These are phyloP conservation scores for Mizuhopecten yessoensis DNA, from an alignment of 1,140 invertebrate species.

Conservation along the genomic window DNA sequence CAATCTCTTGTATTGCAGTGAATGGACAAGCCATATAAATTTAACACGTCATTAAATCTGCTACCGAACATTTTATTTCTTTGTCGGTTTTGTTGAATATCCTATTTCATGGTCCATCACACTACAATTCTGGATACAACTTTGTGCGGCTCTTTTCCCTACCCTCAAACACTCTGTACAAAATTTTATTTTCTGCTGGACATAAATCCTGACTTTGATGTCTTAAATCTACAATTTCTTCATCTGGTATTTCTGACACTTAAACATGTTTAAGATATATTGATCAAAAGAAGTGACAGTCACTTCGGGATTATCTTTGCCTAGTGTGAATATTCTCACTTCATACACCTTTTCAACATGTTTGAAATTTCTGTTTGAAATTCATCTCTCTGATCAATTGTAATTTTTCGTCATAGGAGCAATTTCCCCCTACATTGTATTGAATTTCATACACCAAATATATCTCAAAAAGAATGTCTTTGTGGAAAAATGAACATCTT, in stretches of 20 bases:
- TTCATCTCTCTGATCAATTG: neutral
- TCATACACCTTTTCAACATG: neutral
- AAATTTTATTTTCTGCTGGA: slow-evolving; percentile 12
- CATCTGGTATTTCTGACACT: neutral
- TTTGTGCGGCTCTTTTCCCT: neutral
- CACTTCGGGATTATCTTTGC: neutral
- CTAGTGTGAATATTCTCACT: neutral
- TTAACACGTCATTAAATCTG: slow-evolving; percentile 4
- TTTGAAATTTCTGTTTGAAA: neutral
- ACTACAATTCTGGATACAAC: neutral
- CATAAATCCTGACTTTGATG: neutral
- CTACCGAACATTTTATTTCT: neutral
- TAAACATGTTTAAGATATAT: neutral
- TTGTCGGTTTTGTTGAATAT: slow-evolving; percentile 19
- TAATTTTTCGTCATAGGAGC: neutral
- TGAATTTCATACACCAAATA: neutral
- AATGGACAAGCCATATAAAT: slow-evolving; percentile 26
- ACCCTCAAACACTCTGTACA: slow-evolving; percentile 24
- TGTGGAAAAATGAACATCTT: neutral
- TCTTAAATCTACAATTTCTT: slow-evolving; percentile 16
- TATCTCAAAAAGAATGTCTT: neutral
- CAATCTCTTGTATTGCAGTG: neutral
- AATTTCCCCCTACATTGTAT: neutral
- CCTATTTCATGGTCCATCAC: neutral
- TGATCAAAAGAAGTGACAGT: neutral